These are phyloP conservation scores for Junco hyemalis DNA, from an alignment of 2,113 vertebrate genomes.

Conservation along the genomic window DNA sequence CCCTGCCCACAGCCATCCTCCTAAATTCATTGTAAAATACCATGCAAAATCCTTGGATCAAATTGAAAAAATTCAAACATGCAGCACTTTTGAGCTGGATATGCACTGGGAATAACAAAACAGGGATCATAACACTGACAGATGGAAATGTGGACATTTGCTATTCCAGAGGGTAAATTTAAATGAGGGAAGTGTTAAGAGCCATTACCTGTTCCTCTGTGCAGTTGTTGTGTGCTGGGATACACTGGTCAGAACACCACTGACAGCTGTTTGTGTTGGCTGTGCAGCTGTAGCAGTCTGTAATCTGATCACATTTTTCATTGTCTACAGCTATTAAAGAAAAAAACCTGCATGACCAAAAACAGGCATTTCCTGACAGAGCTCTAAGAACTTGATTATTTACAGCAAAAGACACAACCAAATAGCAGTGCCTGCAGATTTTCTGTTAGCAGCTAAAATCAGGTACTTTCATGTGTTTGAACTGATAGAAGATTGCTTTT, in stretches of 20 bases:
- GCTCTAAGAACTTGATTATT: conserved; percentile 28
- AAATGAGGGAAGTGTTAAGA: neutral
- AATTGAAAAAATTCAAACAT: neutral
- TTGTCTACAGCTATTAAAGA: conserved; percentile 80
- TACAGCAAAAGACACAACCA: neutral
- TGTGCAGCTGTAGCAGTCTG: conserved; percentile 97
- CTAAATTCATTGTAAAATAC: neutral
- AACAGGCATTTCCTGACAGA: conserved; percentile 51
- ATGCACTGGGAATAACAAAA: neutral
- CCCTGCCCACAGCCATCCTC: neutral
- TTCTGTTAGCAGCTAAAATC: neutral
- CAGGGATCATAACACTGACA: neutral
- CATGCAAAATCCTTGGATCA: neutral
- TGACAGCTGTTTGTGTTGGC: conserved; percentile 94
- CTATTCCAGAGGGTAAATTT: neutral
- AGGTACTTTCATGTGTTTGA: neutral
- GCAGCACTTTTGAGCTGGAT: neutral
- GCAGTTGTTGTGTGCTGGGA: conserved; percentile 88
- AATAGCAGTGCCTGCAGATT: neutral
- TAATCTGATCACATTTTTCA: conserved; percentile 92
- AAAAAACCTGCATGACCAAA: conserved; percentile 68
- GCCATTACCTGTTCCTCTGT: conserved; percentile 81
- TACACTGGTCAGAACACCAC: conserved; percentile 89
- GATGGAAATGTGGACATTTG: neutral
- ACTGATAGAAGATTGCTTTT: neutral